These are phyloP conservation scores for Urosaurus nigricauda DNA, from an alignment of 2,797 vertebrate species.

Conservation along the genomic window DNA sequence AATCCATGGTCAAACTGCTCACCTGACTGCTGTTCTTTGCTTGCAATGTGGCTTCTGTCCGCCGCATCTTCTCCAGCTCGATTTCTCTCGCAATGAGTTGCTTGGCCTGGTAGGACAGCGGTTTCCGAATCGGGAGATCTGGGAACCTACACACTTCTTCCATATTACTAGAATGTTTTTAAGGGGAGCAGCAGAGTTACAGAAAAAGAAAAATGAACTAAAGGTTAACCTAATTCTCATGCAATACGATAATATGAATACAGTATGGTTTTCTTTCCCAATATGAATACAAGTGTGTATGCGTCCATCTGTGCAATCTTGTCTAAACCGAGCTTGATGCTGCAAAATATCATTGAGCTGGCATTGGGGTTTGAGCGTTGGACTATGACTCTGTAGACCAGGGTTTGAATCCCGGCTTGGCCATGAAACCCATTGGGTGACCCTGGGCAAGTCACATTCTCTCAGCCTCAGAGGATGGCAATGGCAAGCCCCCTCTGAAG, in stretches of 20 bases:
- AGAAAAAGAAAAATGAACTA: background rate
- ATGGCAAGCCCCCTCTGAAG: no score
- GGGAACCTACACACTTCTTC: constrained; percentile 91
- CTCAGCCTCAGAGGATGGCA: no score
- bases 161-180: constrained; percentile 80
- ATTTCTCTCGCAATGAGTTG: constrained; percentile 94
- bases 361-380: no score
- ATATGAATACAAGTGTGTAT: no score
- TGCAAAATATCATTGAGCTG: no score
- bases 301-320: no score
- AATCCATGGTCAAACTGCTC: background rate
- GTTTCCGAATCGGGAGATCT: constrained; percentile 85
- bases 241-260: background rate
- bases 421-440: no score
- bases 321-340: no score
- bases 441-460: no score
- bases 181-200: background rate
- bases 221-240: background rate
- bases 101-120: constrained; percentile 94
- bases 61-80: constrained; percentile 94
- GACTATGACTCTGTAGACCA: no score
- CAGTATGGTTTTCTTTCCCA: background rate
- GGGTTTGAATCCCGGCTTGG: no score
- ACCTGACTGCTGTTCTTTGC: constrained; percentile 77
- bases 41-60: constrained; percentile 83